Conservation (phyloP, 2,888 invertebrate species). For the Cheilosia variabilis region DNA sequence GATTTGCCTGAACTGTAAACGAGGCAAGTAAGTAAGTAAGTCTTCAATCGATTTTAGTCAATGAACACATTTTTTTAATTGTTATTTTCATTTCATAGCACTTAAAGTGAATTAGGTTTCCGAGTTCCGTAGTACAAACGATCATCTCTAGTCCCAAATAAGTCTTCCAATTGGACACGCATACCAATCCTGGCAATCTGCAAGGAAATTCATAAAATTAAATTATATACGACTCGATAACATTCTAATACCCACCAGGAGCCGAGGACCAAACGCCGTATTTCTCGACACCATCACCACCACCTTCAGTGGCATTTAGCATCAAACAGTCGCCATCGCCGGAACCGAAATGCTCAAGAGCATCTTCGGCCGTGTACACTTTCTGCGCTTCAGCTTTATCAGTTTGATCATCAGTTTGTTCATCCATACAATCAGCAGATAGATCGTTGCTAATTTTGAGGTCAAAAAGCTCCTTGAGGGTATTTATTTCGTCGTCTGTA, state of each 20-base stretch:
- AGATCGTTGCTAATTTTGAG: constrained; percentile 38
- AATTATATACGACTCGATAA: no score
- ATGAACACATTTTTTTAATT: no score
- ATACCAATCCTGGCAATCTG: constrained; percentile 79
- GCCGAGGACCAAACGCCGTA: constrained; percentile 80
- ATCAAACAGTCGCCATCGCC: constrained; percentile 42
- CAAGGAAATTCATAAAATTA: constrained; percentile 29
- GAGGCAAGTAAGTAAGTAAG: no score
- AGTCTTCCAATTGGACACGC: constrained; percentile 80
- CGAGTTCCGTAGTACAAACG: no score
- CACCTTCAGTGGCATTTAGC: constrained; percentile 10
- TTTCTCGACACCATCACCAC: constrained; percentile 51
- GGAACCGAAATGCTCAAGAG: constrained; percentile 25
- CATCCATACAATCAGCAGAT: background rate
- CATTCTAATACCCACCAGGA: constrained; percentile 75
- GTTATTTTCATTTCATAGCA: no score
- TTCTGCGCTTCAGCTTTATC: constrained; percentile 38
- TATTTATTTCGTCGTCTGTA: constrained; percentile 69
- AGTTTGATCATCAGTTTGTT: constrained; percentile 3
- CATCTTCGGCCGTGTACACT: constrained; percentile 75
- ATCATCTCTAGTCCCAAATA: constrained; percentile 78
- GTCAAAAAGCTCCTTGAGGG: constrained; percentile 77
- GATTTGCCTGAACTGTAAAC: no score
- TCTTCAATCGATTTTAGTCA: no score
- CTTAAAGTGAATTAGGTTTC: no score